Conservation (phyloP, 2,888 invertebrate genomes). For the Bombylius major region DNA sequence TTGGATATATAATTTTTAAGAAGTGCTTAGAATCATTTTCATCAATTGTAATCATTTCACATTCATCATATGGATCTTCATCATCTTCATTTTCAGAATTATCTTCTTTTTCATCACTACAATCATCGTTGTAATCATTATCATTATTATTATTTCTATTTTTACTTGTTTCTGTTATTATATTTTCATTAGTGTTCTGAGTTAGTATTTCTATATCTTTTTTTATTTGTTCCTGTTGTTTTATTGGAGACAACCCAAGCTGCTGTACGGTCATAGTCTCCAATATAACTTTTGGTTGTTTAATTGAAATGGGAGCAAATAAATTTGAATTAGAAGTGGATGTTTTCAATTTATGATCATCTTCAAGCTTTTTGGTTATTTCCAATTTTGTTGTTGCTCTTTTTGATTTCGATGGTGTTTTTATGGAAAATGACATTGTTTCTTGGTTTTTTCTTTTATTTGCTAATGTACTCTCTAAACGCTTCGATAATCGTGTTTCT, state of each 20-base stretch:
- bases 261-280: neutral
- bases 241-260: neutral
- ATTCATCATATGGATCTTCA: constrained; percentile 16
- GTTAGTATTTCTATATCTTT: neutral
- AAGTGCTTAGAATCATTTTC: constrained; percentile 7
- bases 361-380: neutral
- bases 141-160: neutral
- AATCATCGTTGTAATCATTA: no score
- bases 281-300: neutral
- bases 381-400: neutral
- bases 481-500: neutral
- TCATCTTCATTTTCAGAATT: constrained; percentile 8
- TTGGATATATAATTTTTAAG: neutral
- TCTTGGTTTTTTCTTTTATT: no score
- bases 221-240: neutral
- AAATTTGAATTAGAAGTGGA: neutral
- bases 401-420: neutral
- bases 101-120: neutral
- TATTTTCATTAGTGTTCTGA: neutral
- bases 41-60: constrained; percentile 9
- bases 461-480: no score
- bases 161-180: no score
- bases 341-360: neutral
- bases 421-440: neutral
- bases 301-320: neutral